Conservation (phyloP, 1,140 invertebrate genomes). For the Chelonus insularis region DNA sequence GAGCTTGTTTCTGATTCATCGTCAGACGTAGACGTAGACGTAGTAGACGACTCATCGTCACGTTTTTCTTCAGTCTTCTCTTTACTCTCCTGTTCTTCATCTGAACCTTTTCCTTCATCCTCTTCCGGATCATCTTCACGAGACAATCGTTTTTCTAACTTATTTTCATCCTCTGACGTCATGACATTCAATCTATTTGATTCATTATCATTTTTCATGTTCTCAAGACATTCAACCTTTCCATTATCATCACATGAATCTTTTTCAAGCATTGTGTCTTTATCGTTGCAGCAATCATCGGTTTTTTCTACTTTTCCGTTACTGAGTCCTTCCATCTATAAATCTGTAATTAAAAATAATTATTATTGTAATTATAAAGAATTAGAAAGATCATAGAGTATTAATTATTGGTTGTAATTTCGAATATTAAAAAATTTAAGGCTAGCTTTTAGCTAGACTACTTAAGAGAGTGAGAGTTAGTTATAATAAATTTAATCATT, state of each 20-base stretch:
- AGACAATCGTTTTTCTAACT: constrained; percentile 23
- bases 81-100: constrained; percentile 31
- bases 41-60: constrained; percentile 46
- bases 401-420: background rate
- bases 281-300: constrained; percentile 42
- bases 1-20: constrained; percentile 54
- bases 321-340: constrained; percentile 50
- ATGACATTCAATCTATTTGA: background rate
- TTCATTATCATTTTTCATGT: constrained; percentile 15
- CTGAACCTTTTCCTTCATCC: constrained; percentile 27
- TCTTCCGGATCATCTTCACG: constrained; percentile 30
- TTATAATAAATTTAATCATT: too few relatives aligned
- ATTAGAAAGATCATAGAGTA: background rate
- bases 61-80: constrained; percentile 35
- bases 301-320: constrained; percentile 47
- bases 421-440: background rate
- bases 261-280: constrained; percentile 20
- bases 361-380: background rate
- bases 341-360: constrained; percentile 36
- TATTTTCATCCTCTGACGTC: background rate
- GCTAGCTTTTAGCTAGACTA: too few relatives aligned
- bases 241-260: constrained; percentile 16
- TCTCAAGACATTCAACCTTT: constrained; percentile 4
- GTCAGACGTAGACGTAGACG: constrained; percentile 49
- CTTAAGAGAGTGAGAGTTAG: too few relatives aligned